A percentile compares a stretch with the other conserved stretches of the same genome.
These are phyloP conservation scores for Meloidogyne chitwoodi DNA, from an alignment of 1,140 invertebrate species.

Conservation along the genomic window DNA sequence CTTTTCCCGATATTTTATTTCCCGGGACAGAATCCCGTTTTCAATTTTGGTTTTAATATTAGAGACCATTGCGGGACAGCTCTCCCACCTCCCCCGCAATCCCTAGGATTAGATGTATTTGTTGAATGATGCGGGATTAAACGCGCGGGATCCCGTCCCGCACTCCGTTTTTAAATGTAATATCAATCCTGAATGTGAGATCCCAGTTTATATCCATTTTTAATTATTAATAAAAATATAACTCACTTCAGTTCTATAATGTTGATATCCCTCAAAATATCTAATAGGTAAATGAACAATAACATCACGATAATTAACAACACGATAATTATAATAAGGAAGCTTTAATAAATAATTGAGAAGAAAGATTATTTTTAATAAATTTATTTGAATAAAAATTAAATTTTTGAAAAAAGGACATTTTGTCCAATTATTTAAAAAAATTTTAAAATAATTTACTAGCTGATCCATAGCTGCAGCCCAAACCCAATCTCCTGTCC, in stretches of 20 bases:
- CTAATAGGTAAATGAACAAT: conserved; percentile 41
- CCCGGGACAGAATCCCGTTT: too few species aligned
- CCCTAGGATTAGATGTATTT: too few species aligned
- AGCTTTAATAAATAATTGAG: background rate
- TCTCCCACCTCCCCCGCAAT: too few species aligned
- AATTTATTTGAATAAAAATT: too few species aligned
- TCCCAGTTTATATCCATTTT: background rate
- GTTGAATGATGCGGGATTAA: too few species aligned
- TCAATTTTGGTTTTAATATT: background rate
- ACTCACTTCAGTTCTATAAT: conserved; percentile 37
- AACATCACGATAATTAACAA: conserved; percentile 35
- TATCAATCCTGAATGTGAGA: background rate
- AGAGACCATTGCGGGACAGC: too few species aligned
- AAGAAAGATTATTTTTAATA: background rate
- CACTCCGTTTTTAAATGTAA: background rate
- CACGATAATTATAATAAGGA: conserved; percentile 28
- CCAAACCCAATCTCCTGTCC: conserved; percentile 40
- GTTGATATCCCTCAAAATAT: conserved; percentile 34
- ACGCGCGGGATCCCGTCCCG: too few species aligned
- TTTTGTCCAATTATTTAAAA: background rate
- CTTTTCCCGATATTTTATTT: too few species aligned
- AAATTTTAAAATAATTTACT: conserved; percentile 11
- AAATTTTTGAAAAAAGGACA: background rate
- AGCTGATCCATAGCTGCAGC: conserved; percentile 30
- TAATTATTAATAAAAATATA: background rate